Evolutionary conservation across 2,113 vertebrate genomes (phyloP), one percentile per base, ranked within the genome.

Genomic region (Ivindomyrus marchei): DNA sequence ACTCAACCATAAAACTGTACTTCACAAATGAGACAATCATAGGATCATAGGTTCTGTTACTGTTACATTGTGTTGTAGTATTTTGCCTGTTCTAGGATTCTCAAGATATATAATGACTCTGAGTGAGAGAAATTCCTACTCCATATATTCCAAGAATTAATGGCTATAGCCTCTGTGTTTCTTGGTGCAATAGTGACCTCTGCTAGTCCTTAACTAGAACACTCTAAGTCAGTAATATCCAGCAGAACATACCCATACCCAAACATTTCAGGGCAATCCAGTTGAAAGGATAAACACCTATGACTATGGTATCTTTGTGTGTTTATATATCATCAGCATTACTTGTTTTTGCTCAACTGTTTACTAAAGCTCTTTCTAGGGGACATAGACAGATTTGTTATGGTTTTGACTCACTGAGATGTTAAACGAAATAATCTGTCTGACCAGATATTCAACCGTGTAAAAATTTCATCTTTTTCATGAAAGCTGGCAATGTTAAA

Each of bases 241-340:
- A n/a, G 17, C 80, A 47, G 42, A 47, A 46, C 42, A n/a, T 85
- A 46, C 39, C 9, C 83, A 42, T 2, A 80, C 19, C 77, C 31
- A 85, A 85, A 85, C 45, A 36, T 84, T 83, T 45, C 50, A 19
- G 85, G 66, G 10, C 85, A 88, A 49, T 15, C 19, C 42, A 45
- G 4, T 86, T 39, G 84, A 89, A 88, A 89, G 50, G 77, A 47
- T 46, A 90, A 88, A 42, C 52, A 74, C 47, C 84, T 53, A 15
- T 4, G 46, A 47, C 42, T 88, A 39, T 87, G 88, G 47, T 90
- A 86, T 93, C 91, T 93, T 94, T 92, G 52, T 89, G 88, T 93
- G 91, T 93, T 94, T 92, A 91, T 91, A 89, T 90, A 91, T 91
- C 91, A 90, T 42, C 17, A 39, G 66, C 89, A 89, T 49, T 89